phyloP scores from a whole-genome alignment of 2,888 invertebrate species.

The Caenorhabditis panamensis region DNA sequence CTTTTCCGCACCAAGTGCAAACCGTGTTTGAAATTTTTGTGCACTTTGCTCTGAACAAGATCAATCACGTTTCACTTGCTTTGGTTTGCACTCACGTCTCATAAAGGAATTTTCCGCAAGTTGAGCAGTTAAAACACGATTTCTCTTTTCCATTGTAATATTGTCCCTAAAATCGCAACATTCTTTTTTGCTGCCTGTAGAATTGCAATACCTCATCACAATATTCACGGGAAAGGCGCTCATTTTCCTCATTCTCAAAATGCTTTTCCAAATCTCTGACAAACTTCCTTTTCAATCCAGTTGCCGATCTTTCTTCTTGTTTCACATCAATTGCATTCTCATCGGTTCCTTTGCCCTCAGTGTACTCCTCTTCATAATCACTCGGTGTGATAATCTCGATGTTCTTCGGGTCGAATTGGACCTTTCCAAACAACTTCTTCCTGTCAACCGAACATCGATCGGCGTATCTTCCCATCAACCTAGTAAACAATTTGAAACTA shows the following conservation, averaged over 20 bases:
- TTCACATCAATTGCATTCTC: neutral
- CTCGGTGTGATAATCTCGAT: too few relatives aligned
- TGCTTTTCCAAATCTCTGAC: neutral
- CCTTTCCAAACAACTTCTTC: too few relatives aligned
- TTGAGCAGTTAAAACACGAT: neutral
- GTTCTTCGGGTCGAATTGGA: too few relatives aligned
- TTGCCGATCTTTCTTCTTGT: neutral
- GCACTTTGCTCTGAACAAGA: conserved; percentile 58
- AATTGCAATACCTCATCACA: neutral
- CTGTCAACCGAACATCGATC: too few relatives aligned
- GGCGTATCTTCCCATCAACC: too few relatives aligned
- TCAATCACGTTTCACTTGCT: neutral
- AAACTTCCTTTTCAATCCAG: neutral
- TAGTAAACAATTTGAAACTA: neutral
- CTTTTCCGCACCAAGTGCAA: conserved; percentile 71
- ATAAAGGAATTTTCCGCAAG: neutral
- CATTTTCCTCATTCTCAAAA: neutral
- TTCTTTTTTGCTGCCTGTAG: too few relatives aligned
- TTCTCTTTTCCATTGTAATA: neutral
- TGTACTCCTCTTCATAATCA: too few relatives aligned
- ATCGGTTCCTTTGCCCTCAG: neutral
- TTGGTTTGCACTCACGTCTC: neutral
- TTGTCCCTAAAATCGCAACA: neutral
- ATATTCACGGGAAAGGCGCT: neutral
- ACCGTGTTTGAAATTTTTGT: conserved; percentile 59